Evolutionary conservation across 2,113 vertebrate species (phyloP).

Genomic region (Colinus virginianus): DNA sequence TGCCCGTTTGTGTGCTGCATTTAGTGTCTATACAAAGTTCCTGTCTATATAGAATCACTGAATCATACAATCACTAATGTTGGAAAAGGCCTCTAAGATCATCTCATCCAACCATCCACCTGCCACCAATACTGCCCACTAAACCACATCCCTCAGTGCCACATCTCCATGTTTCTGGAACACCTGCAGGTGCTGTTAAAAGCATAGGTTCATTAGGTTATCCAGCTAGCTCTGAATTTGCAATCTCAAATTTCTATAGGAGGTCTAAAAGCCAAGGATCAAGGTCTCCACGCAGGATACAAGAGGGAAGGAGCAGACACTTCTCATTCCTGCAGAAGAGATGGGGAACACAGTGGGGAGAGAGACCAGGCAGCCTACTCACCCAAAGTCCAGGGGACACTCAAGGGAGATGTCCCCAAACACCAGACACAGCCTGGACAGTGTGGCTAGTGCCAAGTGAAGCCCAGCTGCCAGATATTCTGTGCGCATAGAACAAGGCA

Average conservation of each 20-base stretch:
- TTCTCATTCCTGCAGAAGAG: neutral
- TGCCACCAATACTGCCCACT: no score
- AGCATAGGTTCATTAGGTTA: neutral
- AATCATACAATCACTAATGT: no score
- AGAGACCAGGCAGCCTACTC: neutral
- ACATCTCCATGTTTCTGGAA: no score
- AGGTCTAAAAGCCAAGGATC: neutral
- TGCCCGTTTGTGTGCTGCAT: neutral
- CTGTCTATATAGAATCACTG: neutral
- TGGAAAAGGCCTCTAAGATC: no score
- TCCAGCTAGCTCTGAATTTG: neutral
- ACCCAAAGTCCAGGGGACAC: neutral
- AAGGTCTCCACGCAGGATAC: neutral
- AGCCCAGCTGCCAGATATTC: neutral
- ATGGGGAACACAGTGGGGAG: neutral
- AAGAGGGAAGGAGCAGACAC: neutral
- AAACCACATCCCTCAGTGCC: no score
- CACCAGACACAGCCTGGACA: neutral
- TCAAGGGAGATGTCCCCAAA: neutral
- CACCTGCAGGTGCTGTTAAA: neutral
- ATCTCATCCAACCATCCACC: no score
- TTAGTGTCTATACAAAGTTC: neutral
- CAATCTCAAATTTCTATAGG: constrained; percentile 4
- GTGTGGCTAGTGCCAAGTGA: neutral
- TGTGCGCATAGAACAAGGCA: neutral